These are phyloP conservation scores for Sus scrofa DNA, from an alignment of 2,113 vertebrate species.

Conservation along the genomic window T2T-Sscrofa CM000813.6:113928001-113928500, in stretches of 20 bases:
- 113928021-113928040: neutral
- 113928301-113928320: neutral
- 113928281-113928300: neutral
- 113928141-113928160: neutral
- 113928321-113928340: neutral
- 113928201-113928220: neutral
- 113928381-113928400: neutral
- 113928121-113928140: slow-evolving; percentile 22
- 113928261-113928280: too few species aligned
- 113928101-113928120: slow-evolving; percentile 1
- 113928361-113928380: neutral
- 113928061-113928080: neutral
- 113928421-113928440: neutral
- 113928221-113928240: neutral
- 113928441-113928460: neutral
- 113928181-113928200: neutral
- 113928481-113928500: neutral
- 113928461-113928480: neutral
- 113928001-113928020: neutral
- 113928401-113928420: neutral
- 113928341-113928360: neutral
- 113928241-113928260: neutral
- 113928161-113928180: neutral
- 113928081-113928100: neutral
- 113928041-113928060: neutral